These are phyloP conservation scores for Cyclophora albipunctata DNA, from an alignment of 2,888 invertebrate species.

Conservation along the genomic window DNA sequence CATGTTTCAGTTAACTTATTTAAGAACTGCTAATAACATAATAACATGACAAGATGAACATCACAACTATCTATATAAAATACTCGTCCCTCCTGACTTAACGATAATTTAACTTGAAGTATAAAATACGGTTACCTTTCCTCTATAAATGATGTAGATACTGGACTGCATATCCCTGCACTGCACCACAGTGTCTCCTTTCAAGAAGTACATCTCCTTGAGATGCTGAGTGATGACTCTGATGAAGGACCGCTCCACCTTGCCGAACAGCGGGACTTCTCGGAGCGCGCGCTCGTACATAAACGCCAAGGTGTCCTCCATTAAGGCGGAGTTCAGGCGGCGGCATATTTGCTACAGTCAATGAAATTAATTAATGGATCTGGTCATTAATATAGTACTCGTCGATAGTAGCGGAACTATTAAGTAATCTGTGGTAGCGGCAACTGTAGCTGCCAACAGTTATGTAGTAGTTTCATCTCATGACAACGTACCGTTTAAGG, in stretches of 20 bases:
- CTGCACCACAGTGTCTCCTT: slow-evolving; percentile 65
- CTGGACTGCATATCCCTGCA: slow-evolving; percentile 62
- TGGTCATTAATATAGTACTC: background rate
- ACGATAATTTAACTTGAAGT: too few species aligned
- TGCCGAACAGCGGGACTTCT: slow-evolving; percentile 71
- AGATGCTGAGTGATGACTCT: slow-evolving; percentile 70
- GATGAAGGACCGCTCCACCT: slow-evolving; percentile 70
- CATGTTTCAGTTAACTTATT: too few species aligned
- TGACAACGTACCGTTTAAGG: too few species aligned
- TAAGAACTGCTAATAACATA: too few species aligned
- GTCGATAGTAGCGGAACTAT: background rate
- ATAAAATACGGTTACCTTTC: slow-evolving; percentile 44
- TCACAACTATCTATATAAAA: too few species aligned
- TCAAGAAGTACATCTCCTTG: slow-evolving; percentile 67
- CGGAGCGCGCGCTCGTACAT: slow-evolving; percentile 69
- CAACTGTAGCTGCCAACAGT: background rate
- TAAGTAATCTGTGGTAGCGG: too few species aligned
- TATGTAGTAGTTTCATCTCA: background rate
- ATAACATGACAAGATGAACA: too few species aligned
- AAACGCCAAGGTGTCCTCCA: slow-evolving; percentile 70
- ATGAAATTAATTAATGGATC: background rate
- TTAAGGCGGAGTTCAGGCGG: slow-evolving; percentile 65
- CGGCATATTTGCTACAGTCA: slow-evolving; percentile 56
- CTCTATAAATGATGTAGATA: slow-evolving; percentile 69
- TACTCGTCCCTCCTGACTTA: too few species aligned